Evolutionary conservation across 1,140 invertebrate species (phyloP), one percentile per base, ranked within the genome.

Genomic region (Polypedilum pembai): DNA sequence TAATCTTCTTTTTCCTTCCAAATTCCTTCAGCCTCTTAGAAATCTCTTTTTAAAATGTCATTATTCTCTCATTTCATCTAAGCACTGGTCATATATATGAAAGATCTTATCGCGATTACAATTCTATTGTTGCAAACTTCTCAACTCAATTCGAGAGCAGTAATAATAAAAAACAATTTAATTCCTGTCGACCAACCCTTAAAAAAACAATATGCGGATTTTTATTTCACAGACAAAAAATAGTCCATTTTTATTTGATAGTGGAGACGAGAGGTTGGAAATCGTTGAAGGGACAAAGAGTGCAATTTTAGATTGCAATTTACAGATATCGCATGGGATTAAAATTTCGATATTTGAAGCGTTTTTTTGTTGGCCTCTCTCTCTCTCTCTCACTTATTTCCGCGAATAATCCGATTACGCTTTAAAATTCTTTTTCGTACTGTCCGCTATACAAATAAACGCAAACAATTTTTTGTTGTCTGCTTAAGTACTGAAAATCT

Each of bases 381-480:
- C 45, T 56, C 12, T 56, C 12, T 69, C 10, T 69, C 65, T 69
- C 10, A 20, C 65, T 21, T n/a, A 66, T 66, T 66, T 56, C 45
- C 65, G 65, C 65, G 65, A 18, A 10, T 69, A 69, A 69, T 69
- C 65, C 65, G 65, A 69, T 69, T 69, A 69, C 8, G 45, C 45
- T n/a, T 56, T 56, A 56, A 56, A 56, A 12, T 56, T n/a, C 45
- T 56, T 56, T 33, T 33, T 33, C 45, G 12, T 12, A 15, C 45
- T 56, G 45, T 56, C 45, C 45, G 45, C 45, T 56, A 56, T 56
- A n/a, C 45, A 56, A n/a, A 56, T 56, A 56, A 15, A 15, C n/a
- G n/a, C 12, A 56, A 56, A 56, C 12, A 56, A 12, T n/a, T 56
- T 10, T 12, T 15, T 56, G 45, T 56, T 33, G 24, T 33, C 24